Base-by-base conservation (phyloP, 2,888 invertebrate genomes). In the Masnerella sp. region DNA sequence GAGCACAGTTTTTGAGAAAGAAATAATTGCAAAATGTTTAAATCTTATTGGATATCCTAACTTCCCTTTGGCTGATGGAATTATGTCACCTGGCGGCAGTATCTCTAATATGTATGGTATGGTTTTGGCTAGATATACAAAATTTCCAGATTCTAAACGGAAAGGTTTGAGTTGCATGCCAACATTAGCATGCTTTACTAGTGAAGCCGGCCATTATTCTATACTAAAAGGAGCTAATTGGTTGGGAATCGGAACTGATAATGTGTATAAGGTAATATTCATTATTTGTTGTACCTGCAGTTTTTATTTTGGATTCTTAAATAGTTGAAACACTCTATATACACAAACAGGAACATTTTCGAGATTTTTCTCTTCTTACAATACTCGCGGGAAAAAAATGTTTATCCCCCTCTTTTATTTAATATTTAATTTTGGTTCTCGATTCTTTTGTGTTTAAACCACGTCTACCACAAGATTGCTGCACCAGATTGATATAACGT, bases 161-260 rank as follows among this genome's bases (percentile, higher is more conserved):
- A 90, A 91, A 70, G 95, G 94, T 1, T 86, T 93, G 81, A 89
- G 88, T 64, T 88, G 88, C 8, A 80, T 91, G 12, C 92, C 92
- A 2, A 91, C 91, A 1, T 83, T 96, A 77, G 92, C 92, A 0
- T 88, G 93, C 30, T 95, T 94, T 79, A 92, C 94, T 45, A 96
- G 96, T 2, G 92, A 93, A 81, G 94, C 94, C 82, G 90, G 93
- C 30, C 96, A 96, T 85, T 96, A 96, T 83, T 96, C 96, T 1
- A 90, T 95, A 9, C 90, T 90, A 80, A 95, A 96, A 88, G 93
- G 93, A 4, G 93, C 94, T 0, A 92, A 94, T 78, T 95, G 94
- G 92, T 88, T 96, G 8, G 96, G 96, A 0, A 88, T 96, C n/a
- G 96, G 96, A 0, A 92, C 92, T 0, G 92, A 95, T 15, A 93